Evolutionary conservation across 2,113 vertebrate genomes (phyloP).

Genomic region (Andinoacara biseriatus): DNA sequence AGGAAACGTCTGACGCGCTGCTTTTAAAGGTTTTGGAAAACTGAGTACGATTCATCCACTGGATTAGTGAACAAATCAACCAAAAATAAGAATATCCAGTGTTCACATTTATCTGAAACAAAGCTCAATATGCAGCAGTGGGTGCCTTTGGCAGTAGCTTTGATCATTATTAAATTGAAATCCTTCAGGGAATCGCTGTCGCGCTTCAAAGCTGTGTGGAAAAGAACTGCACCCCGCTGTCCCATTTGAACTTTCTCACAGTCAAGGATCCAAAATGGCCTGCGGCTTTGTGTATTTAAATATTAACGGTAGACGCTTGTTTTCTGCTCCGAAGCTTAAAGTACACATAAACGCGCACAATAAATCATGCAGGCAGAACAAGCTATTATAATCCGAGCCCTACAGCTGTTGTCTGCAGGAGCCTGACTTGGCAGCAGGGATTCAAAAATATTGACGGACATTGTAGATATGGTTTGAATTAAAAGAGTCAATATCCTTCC

Average conservation of each 20-base stretch:
- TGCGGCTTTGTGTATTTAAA: not conserved
- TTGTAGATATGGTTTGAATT: not conserved
- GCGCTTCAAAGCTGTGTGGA: not conserved
- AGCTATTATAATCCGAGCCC: not conserved
- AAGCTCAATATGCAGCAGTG: not conserved
- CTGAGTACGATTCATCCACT: not conserved
- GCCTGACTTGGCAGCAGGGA: not conserved
- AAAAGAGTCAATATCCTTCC: not conserved
- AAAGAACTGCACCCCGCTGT: not conserved
- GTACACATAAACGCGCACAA: not conserved
- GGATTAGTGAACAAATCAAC: not conserved
- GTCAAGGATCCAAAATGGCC: not conserved
- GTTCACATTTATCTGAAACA: not conserved
- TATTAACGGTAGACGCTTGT: not conserved
- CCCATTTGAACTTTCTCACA: not conserved
- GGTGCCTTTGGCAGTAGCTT: not conserved
- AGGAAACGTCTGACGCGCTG: accelerated
- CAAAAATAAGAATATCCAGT: conserved; percentile 1
- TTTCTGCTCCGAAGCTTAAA: conserved; percentile 6
- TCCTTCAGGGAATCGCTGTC: not conserved
- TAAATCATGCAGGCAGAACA: not conserved
- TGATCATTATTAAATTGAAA: not conserved
- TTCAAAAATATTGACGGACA: not conserved
- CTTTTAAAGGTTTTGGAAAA: not conserved
- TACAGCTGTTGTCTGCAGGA: conserved; percentile 13